These are phyloP conservation scores for Anas flavirostris DNA, from an alignment of 2,797 vertebrate species.

Conservation along the genomic window DNA sequence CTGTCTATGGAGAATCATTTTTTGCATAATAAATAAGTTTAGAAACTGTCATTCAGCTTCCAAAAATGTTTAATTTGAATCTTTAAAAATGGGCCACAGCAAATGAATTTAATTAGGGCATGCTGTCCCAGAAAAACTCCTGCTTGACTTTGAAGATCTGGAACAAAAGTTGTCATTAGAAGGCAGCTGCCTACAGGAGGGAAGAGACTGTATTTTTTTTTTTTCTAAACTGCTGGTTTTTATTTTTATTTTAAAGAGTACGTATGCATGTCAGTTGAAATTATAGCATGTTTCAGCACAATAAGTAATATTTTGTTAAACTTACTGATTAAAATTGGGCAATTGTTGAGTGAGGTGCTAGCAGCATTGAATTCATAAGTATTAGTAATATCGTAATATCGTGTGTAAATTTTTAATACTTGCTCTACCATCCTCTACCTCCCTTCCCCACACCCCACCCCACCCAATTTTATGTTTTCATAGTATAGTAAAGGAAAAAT, in stretches of 20 bases:
- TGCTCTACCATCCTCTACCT: background rate
- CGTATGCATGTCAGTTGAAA: background rate
- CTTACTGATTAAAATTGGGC: background rate
- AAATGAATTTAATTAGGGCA: constrained; percentile 60
- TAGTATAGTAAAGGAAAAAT: background rate
- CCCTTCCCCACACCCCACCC: background rate
- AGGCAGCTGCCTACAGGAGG: background rate
- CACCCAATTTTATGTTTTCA: background rate
- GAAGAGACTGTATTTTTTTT: background rate
- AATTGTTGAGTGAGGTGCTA: background rate
- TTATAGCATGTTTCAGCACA: background rate
- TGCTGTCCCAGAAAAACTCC: constrained; percentile 44
- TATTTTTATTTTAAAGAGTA: background rate
- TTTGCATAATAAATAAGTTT: constrained; percentile 23
- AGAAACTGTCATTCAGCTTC: background rate
- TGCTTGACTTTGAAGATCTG: constrained; percentile 53
- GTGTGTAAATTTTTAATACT: background rate
- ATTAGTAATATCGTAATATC: background rate
- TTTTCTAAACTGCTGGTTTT: background rate
- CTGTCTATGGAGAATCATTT: background rate
- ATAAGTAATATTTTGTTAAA: background rate
- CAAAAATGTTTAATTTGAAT: constrained; percentile 1
- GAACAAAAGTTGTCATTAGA: background rate
- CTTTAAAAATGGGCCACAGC: constrained; percentile 1
- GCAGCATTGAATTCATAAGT: background rate